phyloP scores from a whole-genome alignment of 1,140 invertebrate species.

The honey bee (Apis mellifera) region Amel_HAv3.1 CM009932.2:9735501-9736000 shows the following conservation, averaged over 20 bases:
- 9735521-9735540: background rate
- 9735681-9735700: slow-evolving; percentile 57
- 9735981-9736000: background rate
- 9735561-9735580: slow-evolving; percentile 59
- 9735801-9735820: slow-evolving; percentile 30
- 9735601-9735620: slow-evolving; percentile 67
- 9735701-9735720: slow-evolving; percentile 54
- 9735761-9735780: slow-evolving; percentile 69
- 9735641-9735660: slow-evolving; percentile 67
- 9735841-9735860: slow-evolving; percentile 39
- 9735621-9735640: slow-evolving; percentile 74
- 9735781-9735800: slow-evolving; percentile 75
- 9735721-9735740: slow-evolving; percentile 73
- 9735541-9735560: slow-evolving; percentile 38
- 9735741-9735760: slow-evolving; percentile 77
- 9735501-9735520: background rate
- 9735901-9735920: background rate
- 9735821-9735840: slow-evolving; percentile 55
- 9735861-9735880: slow-evolving; percentile 31
- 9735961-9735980: no score
- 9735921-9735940: background rate
- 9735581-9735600: slow-evolving; percentile 43
- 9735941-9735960: no score
- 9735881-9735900: slow-evolving; percentile 9
- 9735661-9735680: slow-evolving; percentile 59